These are phyloP conservation scores for Mustela lutreola DNA, from an alignment of 2,113 vertebrate species.

Conservation along the genomic window DNA sequence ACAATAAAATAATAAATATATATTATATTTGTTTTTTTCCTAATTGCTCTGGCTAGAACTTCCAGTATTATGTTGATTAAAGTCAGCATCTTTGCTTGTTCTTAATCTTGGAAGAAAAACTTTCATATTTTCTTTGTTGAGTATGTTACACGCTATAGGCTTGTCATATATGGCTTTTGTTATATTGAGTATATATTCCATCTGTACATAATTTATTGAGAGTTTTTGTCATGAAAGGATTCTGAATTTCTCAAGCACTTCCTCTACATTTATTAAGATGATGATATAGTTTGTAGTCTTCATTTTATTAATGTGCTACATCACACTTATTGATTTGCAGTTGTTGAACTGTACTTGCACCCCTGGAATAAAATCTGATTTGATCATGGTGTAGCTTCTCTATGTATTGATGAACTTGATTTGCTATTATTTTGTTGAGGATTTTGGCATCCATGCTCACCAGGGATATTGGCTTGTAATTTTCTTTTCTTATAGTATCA, in stretches of 20 bases:
- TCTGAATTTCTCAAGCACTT: background rate
- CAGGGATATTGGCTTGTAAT: background rate
- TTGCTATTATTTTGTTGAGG: background rate
- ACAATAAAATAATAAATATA: too few species aligned
- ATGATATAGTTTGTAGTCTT: background rate
- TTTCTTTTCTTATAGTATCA: background rate
- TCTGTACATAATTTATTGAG: background rate
- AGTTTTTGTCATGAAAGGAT: background rate
- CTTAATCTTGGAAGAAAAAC: background rate
- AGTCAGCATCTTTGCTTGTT: background rate
- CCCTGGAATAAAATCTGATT: background rate
- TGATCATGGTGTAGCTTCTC: background rate
- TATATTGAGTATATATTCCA: background rate
- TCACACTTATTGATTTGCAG: background rate
- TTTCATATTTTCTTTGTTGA: background rate
- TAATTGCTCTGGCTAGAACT: background rate
- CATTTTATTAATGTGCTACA: background rate
- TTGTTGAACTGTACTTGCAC: background rate
- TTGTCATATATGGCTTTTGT: background rate
- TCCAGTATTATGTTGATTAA: background rate
- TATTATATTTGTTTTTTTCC: too few species aligned
- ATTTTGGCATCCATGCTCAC: background rate
- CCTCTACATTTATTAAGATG: background rate
- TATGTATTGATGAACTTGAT: background rate
- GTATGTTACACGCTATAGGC: background rate